Conservation (phyloP, 2,888 invertebrate genomes). For the Mythimna vitellina region DNA sequence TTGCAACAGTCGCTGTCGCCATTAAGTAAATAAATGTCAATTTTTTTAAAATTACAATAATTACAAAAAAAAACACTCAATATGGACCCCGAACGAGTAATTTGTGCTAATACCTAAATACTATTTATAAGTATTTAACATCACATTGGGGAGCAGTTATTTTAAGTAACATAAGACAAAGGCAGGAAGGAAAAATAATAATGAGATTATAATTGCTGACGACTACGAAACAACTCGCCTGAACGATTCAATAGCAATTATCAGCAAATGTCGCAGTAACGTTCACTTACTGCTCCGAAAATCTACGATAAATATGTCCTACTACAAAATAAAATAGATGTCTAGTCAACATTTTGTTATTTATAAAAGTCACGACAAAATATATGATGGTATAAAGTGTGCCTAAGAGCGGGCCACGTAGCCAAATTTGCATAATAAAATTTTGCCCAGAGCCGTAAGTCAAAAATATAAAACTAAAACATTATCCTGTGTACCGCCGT, state of each 20-base stretch:
- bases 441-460: constrained; percentile 17
- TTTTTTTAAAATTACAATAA: too few relatives aligned
- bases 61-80: too few relatives aligned
- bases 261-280: background rate
- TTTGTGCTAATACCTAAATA: too few relatives aligned
- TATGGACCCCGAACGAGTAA: too few relatives aligned
- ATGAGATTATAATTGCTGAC: background rate
- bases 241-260: background rate
- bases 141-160: background rate
- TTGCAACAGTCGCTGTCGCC: too few relatives aligned
- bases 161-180: too few relatives aligned
- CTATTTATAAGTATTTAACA: background rate
- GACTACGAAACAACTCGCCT: background rate
- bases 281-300: background rate
- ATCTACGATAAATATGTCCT: too few relatives aligned
- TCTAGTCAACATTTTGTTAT: background rate
- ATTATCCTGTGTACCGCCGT: constrained; percentile 17
- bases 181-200: background rate
- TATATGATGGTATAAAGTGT: constrained; percentile 20
- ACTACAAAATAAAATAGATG: too few relatives aligned
- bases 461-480: constrained; percentile 35
- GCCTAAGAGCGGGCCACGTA: constrained; percentile 10
- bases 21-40: too few relatives aligned
- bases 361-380: constrained; percentile 9
- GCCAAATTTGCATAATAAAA: constrained; percentile 44